Conservation (phyloP, 2,797 vertebrate species). For the Lutjanus argentimaculatus region DNA sequence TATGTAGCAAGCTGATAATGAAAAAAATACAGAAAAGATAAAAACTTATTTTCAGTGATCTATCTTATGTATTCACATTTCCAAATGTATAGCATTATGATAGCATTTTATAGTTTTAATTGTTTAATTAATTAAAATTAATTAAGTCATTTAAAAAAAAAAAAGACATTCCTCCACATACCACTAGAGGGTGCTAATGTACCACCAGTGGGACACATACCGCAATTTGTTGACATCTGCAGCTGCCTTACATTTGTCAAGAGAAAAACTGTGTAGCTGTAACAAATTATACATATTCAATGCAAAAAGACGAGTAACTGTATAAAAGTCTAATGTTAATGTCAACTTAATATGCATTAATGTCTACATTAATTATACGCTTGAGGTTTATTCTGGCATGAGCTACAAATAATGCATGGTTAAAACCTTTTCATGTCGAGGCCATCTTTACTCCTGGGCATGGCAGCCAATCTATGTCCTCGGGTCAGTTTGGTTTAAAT, state of each 20-base stretch:
- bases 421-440: background rate
- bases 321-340: background rate
- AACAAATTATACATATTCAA: background rate
- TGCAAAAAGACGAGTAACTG: background rate
- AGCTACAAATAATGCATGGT: background rate
- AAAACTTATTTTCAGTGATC: too few species aligned
- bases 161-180: too few species aligned
- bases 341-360: background rate
- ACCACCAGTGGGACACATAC: too few species aligned
- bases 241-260: background rate
- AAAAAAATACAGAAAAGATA: too few species aligned
- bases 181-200: too few species aligned
- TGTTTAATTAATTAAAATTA: too few species aligned
- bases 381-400: background rate
- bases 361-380: background rate
- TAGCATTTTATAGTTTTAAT: too few species aligned
- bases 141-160: too few species aligned
- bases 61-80: too few species aligned
- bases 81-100: background rate
- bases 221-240: background rate
- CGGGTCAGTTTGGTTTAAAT: slow-evolving; percentile 10
- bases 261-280: background rate
- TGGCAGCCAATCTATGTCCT: background rate
- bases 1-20: too few species aligned
- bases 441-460: background rate